Conservation (phyloP, 2,888 invertebrate species). For the Embidobia sp. region DNA sequence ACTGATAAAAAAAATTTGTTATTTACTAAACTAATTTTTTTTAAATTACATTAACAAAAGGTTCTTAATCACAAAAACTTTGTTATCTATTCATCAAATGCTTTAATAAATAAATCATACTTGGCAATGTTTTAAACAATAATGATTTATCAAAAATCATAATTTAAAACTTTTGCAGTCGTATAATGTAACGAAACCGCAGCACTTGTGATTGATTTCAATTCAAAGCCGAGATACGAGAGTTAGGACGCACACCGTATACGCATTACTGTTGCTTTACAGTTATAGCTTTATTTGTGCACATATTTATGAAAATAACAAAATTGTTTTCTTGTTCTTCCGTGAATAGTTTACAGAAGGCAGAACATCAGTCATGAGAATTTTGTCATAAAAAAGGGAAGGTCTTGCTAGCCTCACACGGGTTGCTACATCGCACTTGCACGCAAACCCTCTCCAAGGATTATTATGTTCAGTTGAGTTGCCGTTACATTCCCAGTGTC, state of each 20-base stretch:
- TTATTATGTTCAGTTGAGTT: constrained; percentile 72
- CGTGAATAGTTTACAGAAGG: constrained; percentile 59
- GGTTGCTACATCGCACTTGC: constrained; percentile 71
- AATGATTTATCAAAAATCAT: too few relatives aligned
- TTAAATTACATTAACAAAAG: too few relatives aligned
- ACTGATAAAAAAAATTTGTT: too few relatives aligned
- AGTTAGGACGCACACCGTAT: constrained; percentile 5
- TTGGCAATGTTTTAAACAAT: too few relatives aligned
- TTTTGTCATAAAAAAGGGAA: constrained; percentile 68
- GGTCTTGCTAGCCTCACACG: constrained; percentile 78
- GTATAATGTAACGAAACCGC: too few relatives aligned
- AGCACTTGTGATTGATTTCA: too few relatives aligned
- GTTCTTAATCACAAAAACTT: too few relatives aligned
- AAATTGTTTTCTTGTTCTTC: constrained; percentile 57
- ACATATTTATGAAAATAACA: constrained; percentile 56
- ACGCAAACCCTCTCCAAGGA: constrained; percentile 74
- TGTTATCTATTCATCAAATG: too few relatives aligned
- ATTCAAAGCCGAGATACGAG: too few relatives aligned
- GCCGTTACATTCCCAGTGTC: constrained; percentile 71
- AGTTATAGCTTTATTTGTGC: constrained; percentile 44
- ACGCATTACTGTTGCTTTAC: constrained; percentile 40
- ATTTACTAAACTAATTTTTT: too few relatives aligned
- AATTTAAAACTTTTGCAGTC: too few relatives aligned
- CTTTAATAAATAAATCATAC: too few relatives aligned
- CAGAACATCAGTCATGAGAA: constrained; percentile 61